Percentiles rank a stretch among this genome's conserved stretches.
These are phyloP conservation scores for Probosciger aterrimus DNA, from an alignment of 2,113 vertebrate genomes.

Conservation along the genomic window DNA sequence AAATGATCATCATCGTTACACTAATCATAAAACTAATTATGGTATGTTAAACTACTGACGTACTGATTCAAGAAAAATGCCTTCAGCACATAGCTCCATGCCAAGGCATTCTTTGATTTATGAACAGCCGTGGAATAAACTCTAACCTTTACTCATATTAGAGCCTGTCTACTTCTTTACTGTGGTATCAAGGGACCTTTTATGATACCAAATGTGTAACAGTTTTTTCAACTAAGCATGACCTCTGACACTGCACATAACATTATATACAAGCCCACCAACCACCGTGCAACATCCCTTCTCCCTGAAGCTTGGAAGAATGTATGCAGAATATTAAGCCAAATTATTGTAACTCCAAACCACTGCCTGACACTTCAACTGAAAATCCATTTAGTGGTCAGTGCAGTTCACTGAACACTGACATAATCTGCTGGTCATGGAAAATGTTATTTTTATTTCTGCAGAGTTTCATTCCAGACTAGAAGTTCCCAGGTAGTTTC, in stretches of 20 bases:
- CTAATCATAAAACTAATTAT: not conserved
- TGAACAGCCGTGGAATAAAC: not conserved
- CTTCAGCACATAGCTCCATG: not conserved
- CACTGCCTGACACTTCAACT: not conserved
- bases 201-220: not conserved
- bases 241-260: not conserved
- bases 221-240: not conserved
- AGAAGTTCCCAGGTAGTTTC: not conserved
- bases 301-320: not conserved
- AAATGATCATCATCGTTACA: not conserved
- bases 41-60: conserved; percentile 31
- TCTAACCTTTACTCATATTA: not conserved
- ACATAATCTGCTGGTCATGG: not conserved
- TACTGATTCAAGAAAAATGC: conserved; percentile 6
- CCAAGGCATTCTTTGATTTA: not conserved
- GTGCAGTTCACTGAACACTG: not conserved
- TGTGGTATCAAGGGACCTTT: not conserved
- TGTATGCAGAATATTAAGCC: not conserved
- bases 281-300: not conserved
- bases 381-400: conserved; percentile 21
- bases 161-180: not conserved
- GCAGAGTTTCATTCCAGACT: not conserved
- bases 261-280: not conserved
- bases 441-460: conserved; percentile 12
- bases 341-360: not conserved